phyloP scores from a whole-genome alignment of 2,888 invertebrate genomes.

The Caradrina kadenii region DNA sequence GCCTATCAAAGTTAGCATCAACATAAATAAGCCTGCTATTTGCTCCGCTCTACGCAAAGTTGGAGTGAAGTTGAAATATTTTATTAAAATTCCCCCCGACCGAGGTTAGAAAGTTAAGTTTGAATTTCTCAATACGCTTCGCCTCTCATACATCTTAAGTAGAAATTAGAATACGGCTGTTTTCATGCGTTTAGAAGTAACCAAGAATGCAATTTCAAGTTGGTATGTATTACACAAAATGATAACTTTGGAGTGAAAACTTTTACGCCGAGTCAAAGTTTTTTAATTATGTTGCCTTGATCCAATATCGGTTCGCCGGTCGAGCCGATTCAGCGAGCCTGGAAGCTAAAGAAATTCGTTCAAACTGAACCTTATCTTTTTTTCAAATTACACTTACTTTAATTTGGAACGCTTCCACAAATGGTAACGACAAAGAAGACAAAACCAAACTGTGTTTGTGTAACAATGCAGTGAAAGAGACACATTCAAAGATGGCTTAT shows the following conservation, averaged over 20 bases:
- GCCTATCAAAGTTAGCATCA: constrained; percentile 46
- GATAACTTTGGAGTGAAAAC: constrained; percentile 57
- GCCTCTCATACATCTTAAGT: constrained; percentile 33
- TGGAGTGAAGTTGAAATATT: constrained; percentile 53
- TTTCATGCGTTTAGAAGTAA: constrained; percentile 29
- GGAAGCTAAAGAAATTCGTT: constrained; percentile 57
- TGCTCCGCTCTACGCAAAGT: constrained; percentile 40
- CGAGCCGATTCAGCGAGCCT: constrained; percentile 53
- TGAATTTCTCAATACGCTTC: constrained; percentile 56
- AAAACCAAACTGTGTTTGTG: neutral
- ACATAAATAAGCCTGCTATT: constrained; percentile 55
- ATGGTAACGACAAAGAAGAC: neutral
- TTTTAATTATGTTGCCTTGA: constrained; percentile 72
- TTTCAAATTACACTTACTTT: constrained; percentile 39
- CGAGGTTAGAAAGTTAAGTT: constrained; percentile 50
- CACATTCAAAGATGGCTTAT: neutral
- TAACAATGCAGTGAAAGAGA: neutral
- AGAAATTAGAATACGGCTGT: constrained; percentile 49
- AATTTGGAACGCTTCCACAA: constrained; percentile 32
- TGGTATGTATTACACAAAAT: constrained; percentile 42
- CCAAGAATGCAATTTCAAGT: constrained; percentile 55
- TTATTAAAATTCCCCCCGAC: constrained; percentile 50
- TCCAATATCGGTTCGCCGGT: constrained; percentile 63
- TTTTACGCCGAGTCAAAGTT: constrained; percentile 65
- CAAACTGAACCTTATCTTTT: constrained; percentile 51